These are phyloP conservation scores for Schlechtendalia chinensis DNA, from an alignment of 1,140 invertebrate species.

Conservation along the genomic window DNA sequence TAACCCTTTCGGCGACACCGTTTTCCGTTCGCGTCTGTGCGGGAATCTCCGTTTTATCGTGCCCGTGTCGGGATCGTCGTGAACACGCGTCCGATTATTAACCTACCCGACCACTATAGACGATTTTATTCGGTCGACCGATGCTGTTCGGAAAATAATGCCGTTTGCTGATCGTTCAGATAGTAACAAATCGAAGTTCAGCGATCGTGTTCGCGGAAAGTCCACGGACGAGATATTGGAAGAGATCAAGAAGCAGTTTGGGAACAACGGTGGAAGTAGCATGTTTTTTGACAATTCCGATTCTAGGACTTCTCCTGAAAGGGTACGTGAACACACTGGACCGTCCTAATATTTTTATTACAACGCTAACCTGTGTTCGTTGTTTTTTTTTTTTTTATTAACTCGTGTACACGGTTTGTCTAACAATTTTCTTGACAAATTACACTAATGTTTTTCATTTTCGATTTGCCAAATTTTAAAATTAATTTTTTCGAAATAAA, in stretches of 20 bases:
- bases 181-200: conserved; percentile 52
- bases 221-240: conserved; percentile 53
- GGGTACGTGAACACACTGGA: conserved; percentile 30
- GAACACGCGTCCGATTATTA: too few relatives aligned
- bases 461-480: too few relatives aligned
- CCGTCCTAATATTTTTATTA: neutral
- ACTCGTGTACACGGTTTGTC: neutral
- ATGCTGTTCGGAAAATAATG: conserved; percentile 50
- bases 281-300: conserved; percentile 52
- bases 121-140: neutral
- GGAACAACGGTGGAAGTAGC: conserved; percentile 48
- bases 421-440: neutral
- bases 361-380: neutral
- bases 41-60: neutral
- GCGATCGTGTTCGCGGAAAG: conserved; percentile 53
- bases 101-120: neutral
- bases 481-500: too few relatives aligned
- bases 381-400: neutral
- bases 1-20: too few relatives aligned
- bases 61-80: neutral
- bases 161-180: conserved; percentile 52
- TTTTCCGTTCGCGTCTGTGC: neutral
- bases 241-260: conserved; percentile 51
- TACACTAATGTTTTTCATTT: too few relatives aligned
- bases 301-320: conserved; percentile 35